Evolutionary conservation across 2,888 invertebrate genomes (phyloP).

Genomic region (Stenotaenia linearis): DNA sequence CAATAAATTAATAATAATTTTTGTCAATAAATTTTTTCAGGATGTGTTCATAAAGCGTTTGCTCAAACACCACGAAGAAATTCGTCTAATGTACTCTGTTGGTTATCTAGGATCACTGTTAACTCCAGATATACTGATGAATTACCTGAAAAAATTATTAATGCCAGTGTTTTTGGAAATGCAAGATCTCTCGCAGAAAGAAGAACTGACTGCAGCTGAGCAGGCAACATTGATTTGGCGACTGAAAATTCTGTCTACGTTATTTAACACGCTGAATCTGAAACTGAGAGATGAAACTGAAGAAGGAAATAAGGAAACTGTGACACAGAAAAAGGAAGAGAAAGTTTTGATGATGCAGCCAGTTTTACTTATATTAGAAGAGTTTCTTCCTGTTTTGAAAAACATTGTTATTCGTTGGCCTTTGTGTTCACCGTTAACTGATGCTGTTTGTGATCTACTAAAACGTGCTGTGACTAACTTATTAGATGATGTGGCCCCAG

Average conservation of each 20-base stretch:
- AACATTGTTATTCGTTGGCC: constrained; percentile 17
- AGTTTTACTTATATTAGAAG: constrained; percentile 56
- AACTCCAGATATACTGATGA: constrained; percentile 58
- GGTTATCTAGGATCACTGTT: constrained; percentile 67
- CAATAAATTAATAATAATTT: not conserved
- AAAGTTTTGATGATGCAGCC: constrained; percentile 50
- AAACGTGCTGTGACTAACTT: constrained; percentile 68
- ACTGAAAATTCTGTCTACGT: constrained; percentile 62
- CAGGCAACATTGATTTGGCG: constrained; percentile 53
- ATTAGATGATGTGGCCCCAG: constrained; percentile 62
- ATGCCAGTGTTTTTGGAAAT: constrained; percentile 62
- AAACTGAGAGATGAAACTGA: constrained; percentile 41
- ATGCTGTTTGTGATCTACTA: constrained; percentile 68
- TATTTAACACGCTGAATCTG: constrained; percentile 59
- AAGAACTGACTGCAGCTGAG: not conserved
- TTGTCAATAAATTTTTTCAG: constrained; percentile 43
- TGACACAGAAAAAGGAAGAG: not conserved
- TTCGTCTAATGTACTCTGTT: constrained; percentile 68
- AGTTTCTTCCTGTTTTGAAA: constrained; percentile 58
- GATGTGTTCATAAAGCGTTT: constrained; percentile 54
- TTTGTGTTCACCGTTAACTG: constrained; percentile 37
- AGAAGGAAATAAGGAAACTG: constrained; percentile 40
- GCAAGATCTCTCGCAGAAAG: constrained; percentile 53
- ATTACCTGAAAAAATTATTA: constrained; percentile 63
- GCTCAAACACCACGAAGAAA: constrained; percentile 61